Evolutionary conservation across 2,888 invertebrate genomes (phyloP), one percentile per base, ranked within the genome.

Genomic region (Protophormia terraenovae): DNA sequence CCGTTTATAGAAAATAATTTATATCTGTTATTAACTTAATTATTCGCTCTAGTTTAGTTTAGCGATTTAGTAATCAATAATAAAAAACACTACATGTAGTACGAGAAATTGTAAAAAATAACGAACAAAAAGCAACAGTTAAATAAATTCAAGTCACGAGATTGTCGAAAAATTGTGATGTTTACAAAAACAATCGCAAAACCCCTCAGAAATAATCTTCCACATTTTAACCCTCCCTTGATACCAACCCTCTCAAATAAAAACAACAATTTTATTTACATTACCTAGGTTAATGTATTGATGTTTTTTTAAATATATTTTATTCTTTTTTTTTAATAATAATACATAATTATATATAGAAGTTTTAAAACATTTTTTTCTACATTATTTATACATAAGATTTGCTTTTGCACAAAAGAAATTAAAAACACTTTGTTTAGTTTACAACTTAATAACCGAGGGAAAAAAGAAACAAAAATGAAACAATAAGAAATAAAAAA

Each of bases 311-410:
- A 19, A 62, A 35, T 47, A 41, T 80, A 62, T 75, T 81, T 62
- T 53, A n/a, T 81, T 67, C 64, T 81, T 69, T 80, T 69, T n/a
- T 62, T 81, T 50, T 66, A 38, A 29, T 47, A 47, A 53, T 78
- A 71, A 77, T 78, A 82, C 78, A 85, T 78, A 83, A 32, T 67
- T 27, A 69, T 72, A 83, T 53, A 66, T 80, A 62, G 58, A 67
- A 14, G 53, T 75, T 82, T 64, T 67, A 29, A 81, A 77, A 76
- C 66, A 67, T 58, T 69, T 78, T n/a, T 73, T 62, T 64, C 62
- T 76, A 71, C 29, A 76, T 64, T 77, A 75, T 69, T 81, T 60
- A 75, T 75, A 81, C 50, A 64, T 71, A 76, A 81, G 19, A 53
- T 50, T 50, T 66, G 27, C 24, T 67, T 71, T 76, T 83, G 64